These are phyloP conservation scores for Oryctolagus cuniculus DNA, from an alignment of 2,113 vertebrate species.

Conservation along the genomic window DNA sequence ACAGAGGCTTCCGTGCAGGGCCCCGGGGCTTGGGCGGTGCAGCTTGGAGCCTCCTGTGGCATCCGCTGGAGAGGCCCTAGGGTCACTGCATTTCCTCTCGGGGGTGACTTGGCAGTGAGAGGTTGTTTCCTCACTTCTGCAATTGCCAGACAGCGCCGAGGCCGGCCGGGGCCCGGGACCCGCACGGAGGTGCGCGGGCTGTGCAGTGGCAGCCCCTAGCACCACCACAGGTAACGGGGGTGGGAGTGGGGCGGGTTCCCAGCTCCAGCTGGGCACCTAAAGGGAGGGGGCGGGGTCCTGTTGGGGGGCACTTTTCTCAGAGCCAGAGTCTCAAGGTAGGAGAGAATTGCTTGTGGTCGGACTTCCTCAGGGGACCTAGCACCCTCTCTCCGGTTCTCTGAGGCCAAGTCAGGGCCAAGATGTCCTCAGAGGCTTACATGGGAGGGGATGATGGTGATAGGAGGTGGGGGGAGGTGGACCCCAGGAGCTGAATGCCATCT, in stretches of 20 bases:
- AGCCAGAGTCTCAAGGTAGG: neutral
- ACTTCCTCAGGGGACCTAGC: neutral
- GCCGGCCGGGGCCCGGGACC: neutral
- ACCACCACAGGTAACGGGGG: slow-evolving; percentile 56
- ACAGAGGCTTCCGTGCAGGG: neutral
- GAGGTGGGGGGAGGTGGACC: neutral
- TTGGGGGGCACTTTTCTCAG: neutral
- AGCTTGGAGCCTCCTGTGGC: neutral
- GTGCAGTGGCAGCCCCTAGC: fast-evolving
- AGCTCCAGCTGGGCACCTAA: no score
- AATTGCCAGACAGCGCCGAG: slow-evolving; percentile 61
- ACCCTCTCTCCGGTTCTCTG: neutral
- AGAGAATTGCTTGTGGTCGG: neutral
- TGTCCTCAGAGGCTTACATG: neutral
- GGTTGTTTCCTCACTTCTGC: slow-evolving; percentile 78
- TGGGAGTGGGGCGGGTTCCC: no score
- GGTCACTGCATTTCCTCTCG: slow-evolving; percentile 72
- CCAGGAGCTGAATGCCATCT: neutral
- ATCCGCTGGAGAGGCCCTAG: neutral
- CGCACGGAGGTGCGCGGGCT: neutral
- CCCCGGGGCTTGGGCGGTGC: neutral
- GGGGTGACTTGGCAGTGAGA: slow-evolving; percentile 74
- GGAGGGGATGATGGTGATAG: neutral
- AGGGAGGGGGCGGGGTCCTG: neutral
- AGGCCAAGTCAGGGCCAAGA: neutral